Conservation (phyloP, 2,797 vertebrate species). For the Harpagifer antarcticus region DNA sequence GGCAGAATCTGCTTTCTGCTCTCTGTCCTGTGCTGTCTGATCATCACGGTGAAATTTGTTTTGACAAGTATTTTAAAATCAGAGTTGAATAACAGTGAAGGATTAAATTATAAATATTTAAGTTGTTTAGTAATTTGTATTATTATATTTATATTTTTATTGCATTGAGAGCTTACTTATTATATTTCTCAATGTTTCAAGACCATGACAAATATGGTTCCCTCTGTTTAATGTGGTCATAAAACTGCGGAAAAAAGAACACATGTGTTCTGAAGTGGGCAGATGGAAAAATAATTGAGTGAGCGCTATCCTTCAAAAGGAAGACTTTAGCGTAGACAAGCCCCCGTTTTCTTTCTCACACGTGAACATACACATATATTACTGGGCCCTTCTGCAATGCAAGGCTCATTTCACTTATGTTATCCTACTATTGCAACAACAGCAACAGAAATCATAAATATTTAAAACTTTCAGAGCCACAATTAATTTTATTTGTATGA, state of each 20-base stretch:
- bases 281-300: conserved; percentile 81
- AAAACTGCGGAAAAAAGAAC: conserved; percentile 65
- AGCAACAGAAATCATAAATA: conserved; percentile 82
- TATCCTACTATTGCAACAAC: conserved; percentile 65
- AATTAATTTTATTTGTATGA: conserved; percentile 84
- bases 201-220: conserved; percentile 68
- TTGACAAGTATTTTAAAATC: conserved; percentile 53
- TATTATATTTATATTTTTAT: conserved; percentile 35
- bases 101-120: background rate
- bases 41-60: conserved; percentile 60
- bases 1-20: conserved; percentile 72
- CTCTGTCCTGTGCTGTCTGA: conserved; percentile 61
- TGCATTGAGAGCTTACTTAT: conserved; percentile 25
- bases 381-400: conserved; percentile 72
- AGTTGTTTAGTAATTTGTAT: background rate
- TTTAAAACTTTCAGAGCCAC: conserved; percentile 82
- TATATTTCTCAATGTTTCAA: conserved; percentile 65
- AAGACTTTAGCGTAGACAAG: conserved; percentile 54
- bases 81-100: conserved; percentile 15
- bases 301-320: conserved; percentile 65
- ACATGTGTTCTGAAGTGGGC: conserved; percentile 68
- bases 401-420: conserved; percentile 69
- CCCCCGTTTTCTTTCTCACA: conserved; percentile 31
- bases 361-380: conserved; percentile 52
- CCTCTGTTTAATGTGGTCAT: conserved; percentile 72